Conservation (phyloP, 2,797 vertebrate species). For the Karalla daura region DNA sequence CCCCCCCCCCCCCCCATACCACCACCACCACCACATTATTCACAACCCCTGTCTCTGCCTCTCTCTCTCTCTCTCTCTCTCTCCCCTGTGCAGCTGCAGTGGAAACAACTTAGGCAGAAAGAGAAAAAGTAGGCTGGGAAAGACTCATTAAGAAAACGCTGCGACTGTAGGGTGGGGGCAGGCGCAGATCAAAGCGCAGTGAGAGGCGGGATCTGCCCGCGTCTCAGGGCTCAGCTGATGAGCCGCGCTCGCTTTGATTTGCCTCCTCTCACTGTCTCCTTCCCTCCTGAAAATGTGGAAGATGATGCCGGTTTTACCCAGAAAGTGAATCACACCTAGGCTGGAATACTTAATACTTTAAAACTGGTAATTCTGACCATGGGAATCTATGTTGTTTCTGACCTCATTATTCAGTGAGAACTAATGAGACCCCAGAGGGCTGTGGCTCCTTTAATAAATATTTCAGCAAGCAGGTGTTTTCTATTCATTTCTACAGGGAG, state of each 20-base stretch:
- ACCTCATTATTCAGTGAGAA: slow-evolving; percentile 29
- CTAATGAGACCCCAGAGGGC: slow-evolving; percentile 41
- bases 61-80: too few species aligned
- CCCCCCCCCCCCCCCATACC: too few species aligned
- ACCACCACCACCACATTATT: slow-evolving; percentile 23
- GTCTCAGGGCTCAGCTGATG: not conserved
- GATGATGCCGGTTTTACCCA: not conserved
- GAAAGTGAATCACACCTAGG: not conserved
- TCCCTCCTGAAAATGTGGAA: slow-evolving; percentile 6
- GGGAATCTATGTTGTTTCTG: not conserved
- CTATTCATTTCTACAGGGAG: slow-evolving; percentile 3
- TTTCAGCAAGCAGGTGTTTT: slow-evolving; percentile 43
- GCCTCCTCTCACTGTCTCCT: not conserved
- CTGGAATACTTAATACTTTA: not conserved
- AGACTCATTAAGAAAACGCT: slow-evolving; percentile 57
- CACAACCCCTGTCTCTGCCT: slow-evolving; percentile 40
- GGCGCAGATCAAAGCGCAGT: slow-evolving; percentile 45
- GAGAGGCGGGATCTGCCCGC: slow-evolving; percentile 20
- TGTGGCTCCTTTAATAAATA: slow-evolving; percentile 47
- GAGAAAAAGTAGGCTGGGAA: slow-evolving; percentile 55
- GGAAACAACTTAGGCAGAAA: slow-evolving; percentile 41
- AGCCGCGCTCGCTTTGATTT: slow-evolving; percentile 23
- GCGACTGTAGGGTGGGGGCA: slow-evolving; percentile 33
- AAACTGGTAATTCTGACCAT: not conserved
- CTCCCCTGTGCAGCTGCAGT: slow-evolving; percentile 62